Base-by-base conservation (phyloP, 2,888 invertebrate genomes). In the Leucophenga maculata region DNA sequence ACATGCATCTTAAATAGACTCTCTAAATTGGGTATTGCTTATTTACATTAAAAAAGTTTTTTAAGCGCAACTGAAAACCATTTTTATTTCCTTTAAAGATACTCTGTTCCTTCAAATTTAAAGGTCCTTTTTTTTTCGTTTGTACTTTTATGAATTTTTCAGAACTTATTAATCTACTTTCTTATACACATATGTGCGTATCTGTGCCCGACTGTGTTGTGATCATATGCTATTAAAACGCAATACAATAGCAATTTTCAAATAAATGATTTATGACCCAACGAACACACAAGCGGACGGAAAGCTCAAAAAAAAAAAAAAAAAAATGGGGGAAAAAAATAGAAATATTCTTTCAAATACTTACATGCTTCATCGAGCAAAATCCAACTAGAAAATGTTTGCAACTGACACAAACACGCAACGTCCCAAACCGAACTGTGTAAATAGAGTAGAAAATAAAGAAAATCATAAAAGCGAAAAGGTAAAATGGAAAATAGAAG, bases 231-330 rank as follows among this genome's bases (percentile, higher is more conserved):
- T 78, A 80, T 80, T 80, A 80, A 80, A 78, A 82, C 80, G 82
- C 80, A 82, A 82, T 80, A 82, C 80, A 80, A 80, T 76, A 76
- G 80, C 80, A 80, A 82, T 80, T 82, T 80, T 82, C 78, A 80
- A 78, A 82, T 82, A 80, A 80, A 80, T 80, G 80, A 80, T 80
- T 82, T 80, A 82, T 80, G 82, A 48, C 14, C 11, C 14, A 59
- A 59, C 16, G 1, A 16, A n/a, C n/a, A 32, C 16, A 39, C 14
- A 64, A 9, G 44, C n/a, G 9, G 9, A 60, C 60, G 31, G 9
- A 14, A 13, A 57, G 20, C 20, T 31, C 31, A 57, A 14, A 13
- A 3, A 16, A 22, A 32, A n/a, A n/a, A n/a, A n/a, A n/a, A n/a
- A n/a, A n/a, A n/a, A n/a, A n/a, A n/a, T n/a, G n/a, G n/a, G n/a